These are phyloP conservation scores for Hypsibius dujardini DNA, from an alignment of 1,140 invertebrate species.

Conservation along the genomic window DNA sequence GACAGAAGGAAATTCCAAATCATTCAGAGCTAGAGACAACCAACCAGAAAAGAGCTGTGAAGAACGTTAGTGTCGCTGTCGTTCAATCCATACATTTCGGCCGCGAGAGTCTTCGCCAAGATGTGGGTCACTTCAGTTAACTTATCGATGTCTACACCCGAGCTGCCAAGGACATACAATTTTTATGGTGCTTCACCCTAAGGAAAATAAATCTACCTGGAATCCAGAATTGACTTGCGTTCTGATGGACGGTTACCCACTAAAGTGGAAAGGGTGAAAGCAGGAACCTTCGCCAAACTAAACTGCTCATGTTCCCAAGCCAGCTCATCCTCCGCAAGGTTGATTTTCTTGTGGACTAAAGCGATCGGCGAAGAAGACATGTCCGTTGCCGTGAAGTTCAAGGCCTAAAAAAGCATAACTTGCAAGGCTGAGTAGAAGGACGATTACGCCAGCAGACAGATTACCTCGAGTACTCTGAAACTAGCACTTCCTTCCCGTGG, in stretches of 20 bases:
- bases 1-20: neutral
- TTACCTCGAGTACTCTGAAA: no score
- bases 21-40: neutral
- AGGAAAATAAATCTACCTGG: constrained; percentile 27
- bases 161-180: neutral
- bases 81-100: constrained; percentile 3
- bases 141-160: neutral
- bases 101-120: neutral
- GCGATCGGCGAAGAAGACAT: no score
- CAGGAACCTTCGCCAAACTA: constrained; percentile 70
- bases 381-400: no score
- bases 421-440: no score
- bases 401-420: no score
- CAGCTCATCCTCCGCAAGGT: constrained; percentile 73
- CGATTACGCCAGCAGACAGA: no score
- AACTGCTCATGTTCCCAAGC: constrained; percentile 96
- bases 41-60: neutral
- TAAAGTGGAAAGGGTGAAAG: constrained; percentile 69
- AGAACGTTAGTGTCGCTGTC: neutral
- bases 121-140: neutral
- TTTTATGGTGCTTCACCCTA: neutral
- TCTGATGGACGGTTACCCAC: constrained; percentile 35
- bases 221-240: constrained; percentile 34
- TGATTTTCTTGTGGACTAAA: constrained; percentile 87
- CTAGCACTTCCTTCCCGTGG: constrained; percentile 54